Evolutionary conservation across 2,797 vertebrate genomes (phyloP).

Genomic region (Odontamblyopus lacepedii): DNA sequence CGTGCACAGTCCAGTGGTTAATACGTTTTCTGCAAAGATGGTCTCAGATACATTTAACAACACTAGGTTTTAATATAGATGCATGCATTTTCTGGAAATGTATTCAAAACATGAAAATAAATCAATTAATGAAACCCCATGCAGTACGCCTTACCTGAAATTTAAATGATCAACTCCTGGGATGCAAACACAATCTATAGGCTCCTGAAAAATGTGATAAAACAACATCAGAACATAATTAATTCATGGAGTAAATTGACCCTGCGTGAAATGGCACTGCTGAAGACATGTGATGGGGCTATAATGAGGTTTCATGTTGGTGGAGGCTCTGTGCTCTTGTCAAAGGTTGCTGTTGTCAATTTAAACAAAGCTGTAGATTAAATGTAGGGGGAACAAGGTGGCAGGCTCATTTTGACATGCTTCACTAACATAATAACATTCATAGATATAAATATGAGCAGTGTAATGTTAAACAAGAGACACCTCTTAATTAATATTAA

Average conservation of each 20-base stretch:
- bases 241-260: slow-evolving; percentile 62
- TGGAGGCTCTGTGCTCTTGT: slow-evolving; percentile 35
- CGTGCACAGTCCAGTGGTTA: too few relatives aligned
- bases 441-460: slow-evolving; percentile 10
- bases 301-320: slow-evolving; percentile 53
- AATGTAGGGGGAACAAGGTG: slow-evolving; percentile 18
- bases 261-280: slow-evolving; percentile 54
- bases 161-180: not conserved
- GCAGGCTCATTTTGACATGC: not conserved
- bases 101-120: too few relatives aligned
- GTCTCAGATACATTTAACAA: too few relatives aligned
- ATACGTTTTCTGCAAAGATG: too few relatives aligned
- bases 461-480: slow-evolving; percentile 22
- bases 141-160: too few relatives aligned
- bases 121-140: too few relatives aligned
- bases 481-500: not conserved
- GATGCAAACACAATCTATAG: not conserved
- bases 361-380: slow-evolving; percentile 45
- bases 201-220: slow-evolving; percentile 10
- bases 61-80: too few relatives aligned
- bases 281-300: slow-evolving; percentile 30
- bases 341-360: slow-evolving; percentile 45
- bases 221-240: slow-evolving; percentile 47
- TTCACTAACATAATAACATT: slow-evolving; percentile 16
- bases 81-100: too few relatives aligned